Evolutionary conservation across 2,888 invertebrate species (phyloP).

Genomic region (Temnothorax rugatulus): DNA sequence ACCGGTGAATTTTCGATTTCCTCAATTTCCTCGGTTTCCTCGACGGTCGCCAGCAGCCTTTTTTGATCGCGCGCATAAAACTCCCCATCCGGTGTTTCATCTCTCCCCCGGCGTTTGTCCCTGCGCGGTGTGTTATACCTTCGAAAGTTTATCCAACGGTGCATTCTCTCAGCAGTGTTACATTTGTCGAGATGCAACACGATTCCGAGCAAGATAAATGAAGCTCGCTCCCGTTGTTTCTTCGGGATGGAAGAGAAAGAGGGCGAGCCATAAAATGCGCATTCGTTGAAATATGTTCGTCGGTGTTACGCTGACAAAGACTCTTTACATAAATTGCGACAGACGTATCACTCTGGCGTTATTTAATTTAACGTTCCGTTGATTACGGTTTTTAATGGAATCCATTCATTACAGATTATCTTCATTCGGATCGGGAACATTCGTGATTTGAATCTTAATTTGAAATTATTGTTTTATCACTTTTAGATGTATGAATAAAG

Average conservation of each 20-base stretch:
- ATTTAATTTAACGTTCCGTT: constrained; percentile 16
- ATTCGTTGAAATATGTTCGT: constrained; percentile 45
- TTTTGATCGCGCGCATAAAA: constrained; percentile 63
- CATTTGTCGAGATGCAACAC: constrained; percentile 79
- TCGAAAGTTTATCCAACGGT: constrained; percentile 73
- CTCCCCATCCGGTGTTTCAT: constrained; percentile 48
- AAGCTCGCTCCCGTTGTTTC: constrained; percentile 67
- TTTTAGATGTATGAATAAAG: neutral
- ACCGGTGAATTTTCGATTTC: constrained; percentile 55
- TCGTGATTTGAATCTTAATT: neutral
- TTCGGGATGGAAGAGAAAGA: constrained; percentile 51
- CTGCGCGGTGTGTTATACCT: constrained; percentile 54
- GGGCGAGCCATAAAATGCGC: constrained; percentile 52
- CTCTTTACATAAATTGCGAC: constrained; percentile 13
- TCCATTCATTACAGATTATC: neutral
- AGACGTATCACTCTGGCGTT: neutral
- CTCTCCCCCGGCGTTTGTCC: constrained; percentile 62
- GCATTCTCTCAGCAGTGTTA: constrained; percentile 70
- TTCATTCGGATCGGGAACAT: constrained; percentile 7
- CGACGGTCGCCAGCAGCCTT: constrained; percentile 48
- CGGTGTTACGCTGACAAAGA: constrained; percentile 8
- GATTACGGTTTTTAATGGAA: neutral
- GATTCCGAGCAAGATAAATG: constrained; percentile 81
- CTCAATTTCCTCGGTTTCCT: constrained; percentile 57
- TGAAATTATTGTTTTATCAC: neutral